A percentile compares a stretch with the other conserved stretches of the same genome.
Evolutionary conservation across 2,888 invertebrate genomes (phyloP).

Genomic region (Drosophila crucigera): DNA sequence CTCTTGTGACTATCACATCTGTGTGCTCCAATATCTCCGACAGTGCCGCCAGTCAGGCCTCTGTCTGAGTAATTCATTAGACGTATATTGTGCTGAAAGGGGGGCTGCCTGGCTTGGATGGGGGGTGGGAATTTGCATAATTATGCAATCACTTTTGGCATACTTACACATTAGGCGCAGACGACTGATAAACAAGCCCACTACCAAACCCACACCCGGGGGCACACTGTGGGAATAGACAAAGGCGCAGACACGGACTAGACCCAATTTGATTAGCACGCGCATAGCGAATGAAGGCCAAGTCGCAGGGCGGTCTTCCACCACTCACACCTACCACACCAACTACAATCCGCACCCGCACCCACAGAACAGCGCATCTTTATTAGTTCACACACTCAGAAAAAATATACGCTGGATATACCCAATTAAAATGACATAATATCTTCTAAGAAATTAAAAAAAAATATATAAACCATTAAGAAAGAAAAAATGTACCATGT

Average conservation of each 20-base stretch:
- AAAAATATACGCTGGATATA: neutral
- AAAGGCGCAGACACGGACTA: conserved; percentile 76
- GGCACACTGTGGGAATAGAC: conserved; percentile 36
- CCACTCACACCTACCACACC: neutral
- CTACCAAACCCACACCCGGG: conserved; percentile 12
- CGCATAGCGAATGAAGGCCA: conserved; percentile 76
- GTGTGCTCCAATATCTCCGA: neutral
- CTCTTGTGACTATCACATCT: neutral
- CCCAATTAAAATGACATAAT: neutral
- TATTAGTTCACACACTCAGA: neutral
- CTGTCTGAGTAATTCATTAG: conserved; percentile 79
- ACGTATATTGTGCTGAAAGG: conserved; percentile 67
- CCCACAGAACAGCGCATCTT: conserved; percentile 10
- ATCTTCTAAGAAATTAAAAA: neutral
- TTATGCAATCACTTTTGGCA: conserved; percentile 82
- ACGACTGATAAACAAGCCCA: conserved; percentile 75
- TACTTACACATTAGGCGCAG: conserved; percentile 80
- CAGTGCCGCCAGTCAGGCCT: neutral
- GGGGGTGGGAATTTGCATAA: conserved; percentile 79
- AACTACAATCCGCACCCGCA: conserved; percentile 4
- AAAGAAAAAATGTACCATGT: neutral
- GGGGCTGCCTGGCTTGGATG: neutral
- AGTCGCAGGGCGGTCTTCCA: conserved; percentile 28
- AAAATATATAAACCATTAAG: accelerated
- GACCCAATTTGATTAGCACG: conserved; percentile 79